These are phyloP conservation scores for Plecotus auritus DNA, from an alignment of 2,113 vertebrate genomes.

Conservation along the genomic window DNA sequence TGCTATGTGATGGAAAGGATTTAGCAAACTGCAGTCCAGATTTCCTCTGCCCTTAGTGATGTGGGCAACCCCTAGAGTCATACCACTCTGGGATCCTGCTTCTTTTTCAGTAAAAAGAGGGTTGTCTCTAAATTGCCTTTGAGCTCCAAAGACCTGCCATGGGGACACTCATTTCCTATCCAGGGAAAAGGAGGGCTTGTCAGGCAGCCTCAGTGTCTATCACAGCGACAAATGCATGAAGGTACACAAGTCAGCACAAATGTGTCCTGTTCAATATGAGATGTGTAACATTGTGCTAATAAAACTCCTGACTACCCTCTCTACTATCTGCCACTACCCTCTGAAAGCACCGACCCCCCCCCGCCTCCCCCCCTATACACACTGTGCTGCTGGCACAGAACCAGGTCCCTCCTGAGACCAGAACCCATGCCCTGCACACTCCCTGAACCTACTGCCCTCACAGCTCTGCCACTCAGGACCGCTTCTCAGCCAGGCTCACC, in stretches of 20 bases:
- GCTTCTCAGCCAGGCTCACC: neutral
- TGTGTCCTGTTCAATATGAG: neutral
- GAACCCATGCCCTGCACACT: neutral
- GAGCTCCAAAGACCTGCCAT: too few relatives aligned
- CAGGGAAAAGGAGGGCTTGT: neutral
- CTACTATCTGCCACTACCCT: neutral
- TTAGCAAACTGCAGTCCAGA: too few relatives aligned
- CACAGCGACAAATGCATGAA: neutral
- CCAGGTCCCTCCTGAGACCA: neutral
- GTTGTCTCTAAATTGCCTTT: too few relatives aligned
- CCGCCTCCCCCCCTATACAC: too few relatives aligned
- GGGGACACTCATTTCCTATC: neutral
- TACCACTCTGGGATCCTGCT: too few relatives aligned
- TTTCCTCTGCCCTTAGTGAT: too few relatives aligned
- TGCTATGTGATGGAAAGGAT: too few relatives aligned
- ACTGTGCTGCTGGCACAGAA: neutral
- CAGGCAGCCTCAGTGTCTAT: neutral
- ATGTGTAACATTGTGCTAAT: neutral
- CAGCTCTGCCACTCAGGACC: neutral
- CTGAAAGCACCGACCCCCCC: neutral
- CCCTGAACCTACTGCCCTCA: neutral
- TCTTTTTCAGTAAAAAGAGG: too few relatives aligned
- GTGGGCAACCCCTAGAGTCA: too few relatives aligned
- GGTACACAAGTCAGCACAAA: neutral
- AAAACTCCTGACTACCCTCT: neutral